Evolutionary conservation across 2,888 invertebrate genomes (phyloP).

Genomic region (Autographa gamma): DNA sequence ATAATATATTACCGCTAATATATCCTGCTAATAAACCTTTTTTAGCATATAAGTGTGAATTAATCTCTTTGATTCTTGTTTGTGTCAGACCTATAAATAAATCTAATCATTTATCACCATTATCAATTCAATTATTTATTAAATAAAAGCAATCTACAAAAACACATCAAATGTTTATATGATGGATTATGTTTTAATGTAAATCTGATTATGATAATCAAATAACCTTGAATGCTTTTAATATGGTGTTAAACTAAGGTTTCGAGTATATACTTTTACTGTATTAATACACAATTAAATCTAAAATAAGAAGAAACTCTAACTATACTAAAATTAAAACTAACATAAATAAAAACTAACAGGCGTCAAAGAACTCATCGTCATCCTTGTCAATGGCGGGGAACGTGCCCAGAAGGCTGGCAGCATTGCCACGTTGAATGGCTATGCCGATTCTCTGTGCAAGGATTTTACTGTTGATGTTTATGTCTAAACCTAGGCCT

Average conservation of each 20-base stretch:
- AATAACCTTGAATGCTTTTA: neutral
- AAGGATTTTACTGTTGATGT: no score
- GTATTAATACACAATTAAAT: no score
- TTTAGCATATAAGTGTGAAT: neutral
- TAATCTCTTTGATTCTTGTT: neutral
- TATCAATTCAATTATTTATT: neutral
- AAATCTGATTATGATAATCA: neutral
- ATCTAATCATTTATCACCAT: neutral
- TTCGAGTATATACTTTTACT: neutral
- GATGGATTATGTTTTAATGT: neutral
- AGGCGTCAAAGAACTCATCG: no score
- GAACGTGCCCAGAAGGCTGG: no score
- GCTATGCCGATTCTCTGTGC: no score
- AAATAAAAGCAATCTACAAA: neutral
- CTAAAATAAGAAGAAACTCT: no score
- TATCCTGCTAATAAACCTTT: neutral
- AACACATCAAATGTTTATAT: neutral
- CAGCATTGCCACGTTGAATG: no score
- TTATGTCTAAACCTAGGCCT: no score
- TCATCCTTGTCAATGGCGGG: no score
- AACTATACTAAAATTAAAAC: no score
- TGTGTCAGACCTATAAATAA: neutral
- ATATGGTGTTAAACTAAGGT: neutral
- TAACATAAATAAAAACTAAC: no score
- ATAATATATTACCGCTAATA: no score